Base-by-base conservation (phyloP, 1,140 invertebrate species). In the Ceratosolen solmsi region DNA sequence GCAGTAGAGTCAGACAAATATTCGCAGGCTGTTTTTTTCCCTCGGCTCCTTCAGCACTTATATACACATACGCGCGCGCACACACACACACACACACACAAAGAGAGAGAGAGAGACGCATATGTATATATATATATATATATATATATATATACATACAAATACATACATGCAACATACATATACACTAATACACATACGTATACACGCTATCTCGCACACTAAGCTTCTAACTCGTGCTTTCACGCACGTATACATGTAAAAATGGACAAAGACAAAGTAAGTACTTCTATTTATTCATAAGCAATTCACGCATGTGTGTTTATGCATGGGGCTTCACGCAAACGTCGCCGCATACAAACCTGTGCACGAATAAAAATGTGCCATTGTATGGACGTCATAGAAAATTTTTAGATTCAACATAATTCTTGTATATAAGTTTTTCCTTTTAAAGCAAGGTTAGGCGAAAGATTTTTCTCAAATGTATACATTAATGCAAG, bases 1-100 rank as follows among this genome's bases (percentile, higher is more conserved):
- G 79, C 58, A 80, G 79, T 80, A 73, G 70, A 81, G 80, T n/a
- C 72, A 75, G 80, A 76, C 72, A 81, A 77, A 82, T 82, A 82
- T 77, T 82, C 80, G 74, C 80, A 77, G 60, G 60, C 73, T 56
- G 49, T 81, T 81, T 81, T 80, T 81, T 76, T 63, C 73, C 73
- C 65, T 80, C 77, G 65, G 46, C 68, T 56, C 17, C 33, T 30
- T 72, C 56, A 38, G 17, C 11, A 71, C 3, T 38, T 17, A 36
- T 20, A 38, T 33, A 25, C 38, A 15, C 17, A 54, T 22, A 54
- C 51, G 13, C 41, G 11, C 51, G 51, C 2, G 9, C 51, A 17
- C 51, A 22, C 51, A 22, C 51, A 22, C 51, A n/a, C n/a, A n/a
- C n/a, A n/a, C n/a, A n/a, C n/a, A n/a, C n/a, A n/a, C n/a, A n/a